Conservation (phyloP, 1,140 invertebrate species). For the Aphelinus certus region DNA sequence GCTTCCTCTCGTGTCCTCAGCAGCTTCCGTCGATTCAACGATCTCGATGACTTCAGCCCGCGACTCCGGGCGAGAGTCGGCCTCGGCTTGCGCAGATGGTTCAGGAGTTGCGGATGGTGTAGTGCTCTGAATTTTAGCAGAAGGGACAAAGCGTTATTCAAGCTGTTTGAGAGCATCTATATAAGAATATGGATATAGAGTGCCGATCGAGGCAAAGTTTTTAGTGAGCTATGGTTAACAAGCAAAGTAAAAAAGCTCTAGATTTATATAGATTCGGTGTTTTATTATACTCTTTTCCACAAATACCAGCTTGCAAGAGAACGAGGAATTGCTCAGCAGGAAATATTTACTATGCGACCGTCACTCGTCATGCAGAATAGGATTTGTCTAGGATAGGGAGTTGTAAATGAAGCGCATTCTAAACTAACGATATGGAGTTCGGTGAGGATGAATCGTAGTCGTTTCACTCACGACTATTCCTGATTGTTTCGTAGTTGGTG, state of each 20-base stretch:
- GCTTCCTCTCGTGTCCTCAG: conserved; percentile 16
- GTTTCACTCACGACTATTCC: too few relatives aligned
- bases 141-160: conserved; percentile 15
- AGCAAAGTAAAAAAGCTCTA: neutral
- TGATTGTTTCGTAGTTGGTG: too few relatives aligned
- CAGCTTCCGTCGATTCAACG: conserved; percentile 29
- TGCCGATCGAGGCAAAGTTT: neutral
- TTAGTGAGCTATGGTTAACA: conserved; percentile 28
- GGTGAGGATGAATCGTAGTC: too few relatives aligned
- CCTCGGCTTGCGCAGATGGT: conserved; percentile 46
- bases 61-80: conserved; percentile 48
- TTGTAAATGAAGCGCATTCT: conserved; percentile 39
- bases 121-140: conserved; percentile 42
- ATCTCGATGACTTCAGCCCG: conserved; percentile 51
- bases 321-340: neutral
- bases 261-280: neutral
- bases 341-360: neutral
- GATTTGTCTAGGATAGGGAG: conserved; percentile 19
- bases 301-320: too few relatives aligned
- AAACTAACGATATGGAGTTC: too few relatives aligned
- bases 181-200: neutral
- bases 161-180: neutral
- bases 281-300: too few relatives aligned
- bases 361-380: conserved; percentile 21
- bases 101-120: conserved; percentile 50